phyloP scores from a whole-genome alignment of 1,140 invertebrate genomes.

The Drosophila eugracilis region DNA sequence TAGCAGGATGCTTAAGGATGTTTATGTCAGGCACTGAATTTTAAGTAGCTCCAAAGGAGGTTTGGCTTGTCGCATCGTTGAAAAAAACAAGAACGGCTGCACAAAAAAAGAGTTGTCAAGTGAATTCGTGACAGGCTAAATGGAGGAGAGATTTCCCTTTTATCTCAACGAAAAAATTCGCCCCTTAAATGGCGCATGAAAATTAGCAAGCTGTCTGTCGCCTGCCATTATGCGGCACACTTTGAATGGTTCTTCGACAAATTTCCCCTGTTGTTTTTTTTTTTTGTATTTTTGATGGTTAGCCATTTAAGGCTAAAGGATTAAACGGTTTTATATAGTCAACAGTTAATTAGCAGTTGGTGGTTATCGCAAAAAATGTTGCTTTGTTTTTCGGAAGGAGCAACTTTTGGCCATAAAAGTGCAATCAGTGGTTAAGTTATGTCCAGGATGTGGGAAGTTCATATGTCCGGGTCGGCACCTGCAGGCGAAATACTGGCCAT shows the following conservation, averaged over 20 bases:
- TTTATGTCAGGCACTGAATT: conserved; percentile 77
- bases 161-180: conserved; percentile 18
- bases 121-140: conserved; percentile 68
- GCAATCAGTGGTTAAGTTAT: conserved; percentile 82
- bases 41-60: conserved; percentile 66
- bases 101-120: conserved; percentile 77
- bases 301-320: conserved; percentile 35
- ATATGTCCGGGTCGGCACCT: conserved; percentile 54
- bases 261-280: conserved; percentile 29
- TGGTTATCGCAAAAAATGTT: conserved; percentile 55
- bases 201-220: conserved; percentile 81
- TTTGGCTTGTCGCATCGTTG: conserved; percentile 41
- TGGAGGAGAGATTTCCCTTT: not conserved
- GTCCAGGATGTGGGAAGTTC: conserved; percentile 30
- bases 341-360: conserved; percentile 78
- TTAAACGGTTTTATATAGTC: conserved; percentile 59
- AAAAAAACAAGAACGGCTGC: conserved; percentile 19
- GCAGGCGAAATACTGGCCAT: conserved; percentile 45
- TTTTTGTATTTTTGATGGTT: conserved; percentile 18
- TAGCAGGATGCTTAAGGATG: conserved; percentile 70
- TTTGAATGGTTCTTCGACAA: conserved; percentile 57
- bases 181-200: conserved; percentile 80
- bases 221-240: conserved; percentile 78
- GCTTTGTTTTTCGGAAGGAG: conserved; percentile 7
- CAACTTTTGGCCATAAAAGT: conserved; percentile 79